Evolutionary conservation across 1,140 invertebrate species (phyloP).

Genomic region (Drosophila ironensis): DNA sequence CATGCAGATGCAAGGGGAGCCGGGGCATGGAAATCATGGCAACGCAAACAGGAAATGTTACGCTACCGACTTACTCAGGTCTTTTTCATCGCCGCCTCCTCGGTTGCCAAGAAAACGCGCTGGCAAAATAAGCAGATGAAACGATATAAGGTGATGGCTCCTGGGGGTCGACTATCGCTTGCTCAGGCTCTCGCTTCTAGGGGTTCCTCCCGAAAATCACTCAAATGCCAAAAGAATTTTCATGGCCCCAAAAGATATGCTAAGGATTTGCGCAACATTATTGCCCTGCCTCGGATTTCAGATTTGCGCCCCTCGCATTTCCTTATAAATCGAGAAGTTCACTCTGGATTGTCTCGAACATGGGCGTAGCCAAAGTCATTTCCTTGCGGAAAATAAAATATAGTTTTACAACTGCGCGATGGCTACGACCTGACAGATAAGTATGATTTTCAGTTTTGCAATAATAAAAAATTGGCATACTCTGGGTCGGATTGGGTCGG

Average conservation of each 20-base stretch:
- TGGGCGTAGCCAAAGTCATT: no score
- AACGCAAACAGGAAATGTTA: constrained; percentile 74
- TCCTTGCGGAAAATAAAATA: no score
- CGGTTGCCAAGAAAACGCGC: constrained; percentile 37
- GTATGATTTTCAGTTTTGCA: neutral
- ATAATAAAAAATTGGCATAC: neutral
- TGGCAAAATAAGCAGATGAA: constrained; percentile 15
- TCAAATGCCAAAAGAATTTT: neutral
- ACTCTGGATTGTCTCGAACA: no score
- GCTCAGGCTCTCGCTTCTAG: constrained; percentile 1
- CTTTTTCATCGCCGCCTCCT: constrained; percentile 24
- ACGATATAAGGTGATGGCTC: neutral
- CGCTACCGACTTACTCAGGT: constrained; percentile 35
- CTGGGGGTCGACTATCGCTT: constrained; percentile 9
- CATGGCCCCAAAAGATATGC: neutral
- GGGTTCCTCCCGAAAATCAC: neutral
- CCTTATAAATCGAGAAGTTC: no score
- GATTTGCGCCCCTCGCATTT: constrained; percentile 2
- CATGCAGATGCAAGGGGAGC: constrained; percentile 19
- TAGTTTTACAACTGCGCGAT: no score
- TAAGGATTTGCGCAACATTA: neutral
- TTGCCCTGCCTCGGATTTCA: neutral
- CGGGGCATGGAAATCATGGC: constrained; percentile 62
- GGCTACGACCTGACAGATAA: neutral
- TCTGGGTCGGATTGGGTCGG: no score